phyloP scores from a whole-genome alignment of 2,797 vertebrate species.

The Erpetoichthys calabaricus region DNA sequence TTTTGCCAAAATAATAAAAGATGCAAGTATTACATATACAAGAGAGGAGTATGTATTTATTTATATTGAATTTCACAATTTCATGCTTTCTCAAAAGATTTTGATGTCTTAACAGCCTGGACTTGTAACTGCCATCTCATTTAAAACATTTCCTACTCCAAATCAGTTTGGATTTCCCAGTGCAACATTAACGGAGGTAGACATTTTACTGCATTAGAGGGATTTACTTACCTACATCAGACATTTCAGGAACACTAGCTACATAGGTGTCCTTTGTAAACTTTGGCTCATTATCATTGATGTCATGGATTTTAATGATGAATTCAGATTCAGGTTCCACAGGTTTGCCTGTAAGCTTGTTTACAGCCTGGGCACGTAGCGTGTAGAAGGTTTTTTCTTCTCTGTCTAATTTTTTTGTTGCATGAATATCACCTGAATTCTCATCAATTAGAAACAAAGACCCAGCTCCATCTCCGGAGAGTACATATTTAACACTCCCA shows the following conservation, averaged over 20 bases:
- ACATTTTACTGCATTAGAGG: too few relatives aligned
- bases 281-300: slow-evolving; percentile 92
- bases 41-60: too few relatives aligned
- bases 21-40: too few relatives aligned
- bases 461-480: slow-evolving; percentile 88
- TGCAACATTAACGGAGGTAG: too few relatives aligned
- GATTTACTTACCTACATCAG: slow-evolving; percentile 75
- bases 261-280: slow-evolving; percentile 77
- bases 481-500: slow-evolving; percentile 82
- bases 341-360: slow-evolving; percentile 70
- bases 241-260: slow-evolving; percentile 88
- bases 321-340: slow-evolving; percentile 93
- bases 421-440: slow-evolving; percentile 93
- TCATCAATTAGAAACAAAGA: slow-evolving; percentile 86
- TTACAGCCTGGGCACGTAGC: slow-evolving; percentile 81
- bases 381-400: slow-evolving; percentile 87
- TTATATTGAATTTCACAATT: too few relatives aligned
- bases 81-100: too few relatives aligned
- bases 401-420: slow-evolving; percentile 86
- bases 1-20: too few relatives aligned
- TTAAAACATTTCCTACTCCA: too few relatives aligned
- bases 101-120: too few relatives aligned
- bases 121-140: too few relatives aligned
- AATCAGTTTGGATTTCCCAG: too few relatives aligned
- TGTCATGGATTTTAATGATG: slow-evolving; percentile 95